Percentiles rank a stretch among this genome's conserved stretches.
phyloP scores from a whole-genome alignment of 2,113 vertebrate genomes.

The Euleptes europaea region DNA sequence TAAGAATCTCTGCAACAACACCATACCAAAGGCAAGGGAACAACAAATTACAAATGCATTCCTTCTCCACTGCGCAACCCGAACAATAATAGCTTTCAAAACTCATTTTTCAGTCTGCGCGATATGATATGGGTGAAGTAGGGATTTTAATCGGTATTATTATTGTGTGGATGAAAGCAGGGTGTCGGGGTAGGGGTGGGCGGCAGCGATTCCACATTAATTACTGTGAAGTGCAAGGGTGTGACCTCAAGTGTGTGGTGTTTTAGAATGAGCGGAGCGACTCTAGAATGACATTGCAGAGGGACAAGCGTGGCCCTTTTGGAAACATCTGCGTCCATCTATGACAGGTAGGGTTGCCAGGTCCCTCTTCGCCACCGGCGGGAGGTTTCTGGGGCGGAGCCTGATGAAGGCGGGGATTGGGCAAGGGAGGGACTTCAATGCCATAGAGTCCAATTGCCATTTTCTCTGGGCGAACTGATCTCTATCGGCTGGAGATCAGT shows the following conservation, averaged over 20 bases:
- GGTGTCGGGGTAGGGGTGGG: too few species aligned
- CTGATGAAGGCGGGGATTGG: too few species aligned
- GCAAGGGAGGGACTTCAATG: too few species aligned
- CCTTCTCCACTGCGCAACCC: not conserved
- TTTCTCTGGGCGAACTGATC: too few species aligned
- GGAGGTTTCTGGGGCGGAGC: too few species aligned
- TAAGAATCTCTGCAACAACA: slow-evolving; percentile 9
- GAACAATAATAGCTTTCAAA: slow-evolving; percentile 3
- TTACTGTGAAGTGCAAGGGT: not conserved
- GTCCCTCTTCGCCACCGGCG: too few species aligned
- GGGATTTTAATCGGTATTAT: not conserved
- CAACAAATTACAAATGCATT: not conserved
- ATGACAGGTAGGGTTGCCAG: too few species aligned
- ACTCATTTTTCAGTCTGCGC: not conserved
- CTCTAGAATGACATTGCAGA: not conserved
- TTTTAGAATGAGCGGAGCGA: not conserved
- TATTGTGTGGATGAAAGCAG: not conserved
- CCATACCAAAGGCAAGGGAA: not conserved
- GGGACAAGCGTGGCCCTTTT: not conserved
- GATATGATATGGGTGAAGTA: not conserved
- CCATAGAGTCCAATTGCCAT: too few species aligned
- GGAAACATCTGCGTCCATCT: too few species aligned
- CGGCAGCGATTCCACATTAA: not conserved
- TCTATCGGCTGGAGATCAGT: too few species aligned
- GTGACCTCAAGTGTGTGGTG: not conserved